phyloP scores from a whole-genome alignment of 2,113 vertebrate genomes.

The Anarhynchus alexandrinus region DNA sequence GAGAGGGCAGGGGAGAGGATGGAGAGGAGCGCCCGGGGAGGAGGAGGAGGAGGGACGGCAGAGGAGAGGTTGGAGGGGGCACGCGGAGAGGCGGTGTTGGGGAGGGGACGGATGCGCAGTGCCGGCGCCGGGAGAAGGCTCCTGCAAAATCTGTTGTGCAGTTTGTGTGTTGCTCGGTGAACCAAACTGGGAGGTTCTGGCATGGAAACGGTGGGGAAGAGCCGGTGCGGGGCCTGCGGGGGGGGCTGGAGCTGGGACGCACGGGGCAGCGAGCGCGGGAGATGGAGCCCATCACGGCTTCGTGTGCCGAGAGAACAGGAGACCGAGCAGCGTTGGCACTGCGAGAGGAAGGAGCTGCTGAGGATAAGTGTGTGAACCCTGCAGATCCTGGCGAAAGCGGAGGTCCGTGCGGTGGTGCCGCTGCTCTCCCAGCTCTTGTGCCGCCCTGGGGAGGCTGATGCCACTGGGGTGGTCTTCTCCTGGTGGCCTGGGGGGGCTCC shows the following conservation, averaged over 20 bases:
- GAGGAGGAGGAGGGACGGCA: not conserved
- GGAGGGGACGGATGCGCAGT: rapidly evolving
- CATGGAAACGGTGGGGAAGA: not conserved
- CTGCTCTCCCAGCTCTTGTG: rapidly evolving
- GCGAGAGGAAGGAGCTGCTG: not conserved
- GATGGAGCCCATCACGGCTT: rapidly evolving
- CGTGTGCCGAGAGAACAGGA: not conserved
- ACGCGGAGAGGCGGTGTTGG: rapidly evolving
- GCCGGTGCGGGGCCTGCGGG: not conserved
- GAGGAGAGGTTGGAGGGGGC: not conserved
- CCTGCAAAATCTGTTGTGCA: too few relatives aligned
- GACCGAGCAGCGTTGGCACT: rapidly evolving
- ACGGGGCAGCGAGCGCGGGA: not conserved
- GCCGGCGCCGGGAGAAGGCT: rapidly evolving
- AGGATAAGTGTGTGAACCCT: not conserved
- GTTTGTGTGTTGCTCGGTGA: not conserved
- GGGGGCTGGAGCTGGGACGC: not conserved
- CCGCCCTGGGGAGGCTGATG: not conserved
- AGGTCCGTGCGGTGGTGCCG: not conserved
- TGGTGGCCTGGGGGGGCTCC: not conserved
- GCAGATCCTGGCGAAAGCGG: not conserved
- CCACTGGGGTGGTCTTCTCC: not conserved
- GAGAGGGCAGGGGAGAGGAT: rapidly evolving
- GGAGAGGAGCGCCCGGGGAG: not conserved
- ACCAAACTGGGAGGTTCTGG: not conserved